phyloP scores from a whole-genome alignment of 2,797 vertebrate species.

The Ambastaia sidthimunki region DNA sequence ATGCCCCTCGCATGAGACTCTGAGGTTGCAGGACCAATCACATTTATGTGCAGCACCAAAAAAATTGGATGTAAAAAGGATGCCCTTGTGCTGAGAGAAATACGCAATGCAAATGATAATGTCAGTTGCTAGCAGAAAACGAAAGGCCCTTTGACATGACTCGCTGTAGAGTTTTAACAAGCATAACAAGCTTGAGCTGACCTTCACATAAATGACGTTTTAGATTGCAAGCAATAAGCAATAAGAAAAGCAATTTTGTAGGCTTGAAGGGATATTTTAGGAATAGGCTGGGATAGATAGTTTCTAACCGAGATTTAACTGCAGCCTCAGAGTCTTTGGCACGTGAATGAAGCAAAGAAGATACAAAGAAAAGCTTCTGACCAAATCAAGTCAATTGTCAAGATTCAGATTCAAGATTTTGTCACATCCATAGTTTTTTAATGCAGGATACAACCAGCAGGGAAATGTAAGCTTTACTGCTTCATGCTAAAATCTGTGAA shows the following conservation, averaged over 20 bases:
- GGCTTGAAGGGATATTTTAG: background rate
- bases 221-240: too few relatives aligned
- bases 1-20: slow-evolving; percentile 63
- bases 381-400: slow-evolving; percentile 53
- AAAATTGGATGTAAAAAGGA: slow-evolving; percentile 9
- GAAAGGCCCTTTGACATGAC: slow-evolving; percentile 17
- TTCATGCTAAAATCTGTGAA: too few relatives aligned
- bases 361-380: slow-evolving; percentile 64
- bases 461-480: too few relatives aligned
- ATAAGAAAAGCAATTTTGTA: background rate
- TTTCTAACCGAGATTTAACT: slow-evolving; percentile 43
- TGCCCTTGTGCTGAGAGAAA: background rate
- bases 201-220: background rate
- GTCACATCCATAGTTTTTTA: too few relatives aligned
- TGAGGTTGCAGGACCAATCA: slow-evolving; percentile 68
- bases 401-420: slow-evolving; percentile 8
- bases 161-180: background rate
- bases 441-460: too few relatives aligned
- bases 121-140: background rate
- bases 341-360: slow-evolving; percentile 73
- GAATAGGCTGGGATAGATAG: slow-evolving; percentile 14
- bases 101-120: slow-evolving; percentile 17
- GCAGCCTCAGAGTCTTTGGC: slow-evolving; percentile 70
- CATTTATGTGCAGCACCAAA: background rate
- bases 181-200: background rate